Base-by-base conservation (phyloP, 2,888 invertebrate genomes). In the Ophonus ardosiacus region DNA sequence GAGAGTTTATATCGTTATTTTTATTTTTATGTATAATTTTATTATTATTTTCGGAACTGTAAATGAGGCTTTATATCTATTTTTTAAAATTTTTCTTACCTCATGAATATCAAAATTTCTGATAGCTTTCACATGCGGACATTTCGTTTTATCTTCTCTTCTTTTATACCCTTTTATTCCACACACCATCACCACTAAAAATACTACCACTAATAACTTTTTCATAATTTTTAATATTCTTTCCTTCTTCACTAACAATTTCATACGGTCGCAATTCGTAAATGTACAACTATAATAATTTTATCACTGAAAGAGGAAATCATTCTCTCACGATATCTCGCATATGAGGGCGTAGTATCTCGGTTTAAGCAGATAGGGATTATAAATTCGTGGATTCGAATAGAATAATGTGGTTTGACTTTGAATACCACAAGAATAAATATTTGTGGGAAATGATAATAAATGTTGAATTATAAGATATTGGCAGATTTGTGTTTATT, bases 81-180 rank as follows among this genome's bases (percentile, higher is more conserved):
- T n/a, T 31, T 31, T 5, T 4, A 24, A 79, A 78, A 38, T 65
- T 40, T 7, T 71, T 87, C 87, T 90, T 90, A 96, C 97, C 92
- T 94, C 93, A 87, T 95, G 93, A 88, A 97, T 92, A 92, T 97
- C 95, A 89, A 97, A 97, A 92, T 97, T 96, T 61, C 95, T 93
- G 79, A 95, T 95, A 15, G 96, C 96, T 90, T 95, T 95, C 86
- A 97, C 97, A 93, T 94, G 93, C 0, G 96, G 96, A 88, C 96
- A 96, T 90, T 95, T 95, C 15, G 92, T 93, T 88, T 95, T 93
- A 90, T 95, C 95, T 88, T 95, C 94, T 57, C 93, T 91, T 87
- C 92, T 92, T 88, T 91, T 89, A 13, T 57, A 57, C 8, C 63
- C 43, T 61, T 63, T 2, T 68, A 38, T 7, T n/a, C n/a, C 68